Evolutionary conservation across 2,888 invertebrate genomes (phyloP).

Genomic region (Drosophila parthenogenetica): DNA sequence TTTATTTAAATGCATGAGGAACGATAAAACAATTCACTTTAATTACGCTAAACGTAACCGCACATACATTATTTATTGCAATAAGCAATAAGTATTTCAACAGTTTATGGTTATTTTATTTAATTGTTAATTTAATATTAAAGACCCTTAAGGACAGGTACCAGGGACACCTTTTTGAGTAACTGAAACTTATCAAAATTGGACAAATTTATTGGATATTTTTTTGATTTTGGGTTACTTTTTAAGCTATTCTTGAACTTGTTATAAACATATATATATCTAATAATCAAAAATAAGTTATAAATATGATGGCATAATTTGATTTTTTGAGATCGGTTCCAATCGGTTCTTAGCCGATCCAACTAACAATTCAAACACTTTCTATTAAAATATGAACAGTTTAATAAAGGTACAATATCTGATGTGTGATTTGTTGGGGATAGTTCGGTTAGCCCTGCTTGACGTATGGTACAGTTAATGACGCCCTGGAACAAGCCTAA

Average conservation of each 20-base stretch:
- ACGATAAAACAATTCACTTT: slow-evolving; percentile 29
- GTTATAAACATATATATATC: too few relatives aligned
- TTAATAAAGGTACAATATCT: slow-evolving; percentile 1
- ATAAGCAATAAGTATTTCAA: slow-evolving; percentile 59
- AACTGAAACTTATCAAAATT: not conserved
- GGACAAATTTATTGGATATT: too few relatives aligned
- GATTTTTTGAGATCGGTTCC: too few relatives aligned
- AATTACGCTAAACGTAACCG: slow-evolving; percentile 34
- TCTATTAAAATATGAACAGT: not conserved
- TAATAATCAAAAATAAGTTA: too few relatives aligned
- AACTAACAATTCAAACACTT: too few relatives aligned
- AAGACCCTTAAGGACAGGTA: not conserved
- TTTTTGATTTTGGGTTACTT: too few relatives aligned
- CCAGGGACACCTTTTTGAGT: not conserved
- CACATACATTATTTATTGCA: slow-evolving; percentile 46
- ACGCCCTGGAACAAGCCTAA: slow-evolving; percentile 3
- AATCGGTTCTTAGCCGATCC: too few relatives aligned
- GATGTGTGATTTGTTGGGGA: slow-evolving; percentile 9
- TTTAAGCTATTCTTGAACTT: too few relatives aligned
- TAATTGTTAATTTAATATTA: slow-evolving; percentile 20
- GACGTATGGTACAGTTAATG: slow-evolving; percentile 1
- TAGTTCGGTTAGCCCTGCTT: not conserved
- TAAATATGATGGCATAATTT: too few relatives aligned
- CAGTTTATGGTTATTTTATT: slow-evolving; percentile 24
- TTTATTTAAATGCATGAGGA: slow-evolving; percentile 29